These are phyloP conservation scores for Acleris literana DNA, from an alignment of 2,888 invertebrate genomes.

Conservation along the genomic window DNA sequence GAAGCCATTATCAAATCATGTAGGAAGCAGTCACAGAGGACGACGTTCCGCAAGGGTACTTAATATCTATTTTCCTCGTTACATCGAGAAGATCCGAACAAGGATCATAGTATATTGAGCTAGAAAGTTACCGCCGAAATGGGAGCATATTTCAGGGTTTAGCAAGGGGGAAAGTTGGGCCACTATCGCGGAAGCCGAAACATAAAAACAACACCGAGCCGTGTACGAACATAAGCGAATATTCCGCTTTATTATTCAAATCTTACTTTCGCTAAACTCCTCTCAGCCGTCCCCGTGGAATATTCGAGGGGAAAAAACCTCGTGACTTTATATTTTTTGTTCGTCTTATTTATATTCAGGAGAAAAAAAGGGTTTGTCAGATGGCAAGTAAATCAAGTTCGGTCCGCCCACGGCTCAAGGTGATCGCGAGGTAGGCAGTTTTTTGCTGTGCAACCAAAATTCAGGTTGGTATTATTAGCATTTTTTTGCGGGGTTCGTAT, in stretches of 20 bases:
- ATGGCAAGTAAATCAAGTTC: constrained; percentile 79
- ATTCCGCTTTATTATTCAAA: constrained; percentile 74
- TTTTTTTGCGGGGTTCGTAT: constrained; percentile 38
- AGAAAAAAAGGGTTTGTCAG: constrained; percentile 81
- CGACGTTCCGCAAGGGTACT: constrained; percentile 47
- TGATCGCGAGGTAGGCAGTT: constrained; percentile 71
- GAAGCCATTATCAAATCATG: constrained; percentile 79
- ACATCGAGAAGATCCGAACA: constrained; percentile 40
- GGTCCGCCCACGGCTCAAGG: constrained; percentile 78
- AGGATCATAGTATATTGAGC: constrained; percentile 36
- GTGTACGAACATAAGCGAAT: constrained; percentile 63
- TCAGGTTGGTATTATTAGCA: constrained; percentile 54
- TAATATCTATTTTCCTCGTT: constrained; percentile 49
- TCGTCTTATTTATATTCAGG: constrained; percentile 79
- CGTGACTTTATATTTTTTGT: constrained; percentile 70
- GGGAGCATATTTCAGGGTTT: constrained; percentile 54
- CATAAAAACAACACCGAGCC: constrained; percentile 63
- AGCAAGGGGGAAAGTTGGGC: constrained; percentile 51
- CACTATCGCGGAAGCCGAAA: constrained; percentile 51
- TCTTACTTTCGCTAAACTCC: constrained; percentile 74
- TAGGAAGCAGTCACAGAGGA: constrained; percentile 69
- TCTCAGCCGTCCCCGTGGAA: constrained; percentile 61
- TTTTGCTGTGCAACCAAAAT: constrained; percentile 52
- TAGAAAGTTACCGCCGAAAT: constrained; percentile 42
- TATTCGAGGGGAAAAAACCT: constrained; percentile 63